phyloP scores from a whole-genome alignment of 1,140 invertebrate species.

The Drosophila bocki region DNA sequence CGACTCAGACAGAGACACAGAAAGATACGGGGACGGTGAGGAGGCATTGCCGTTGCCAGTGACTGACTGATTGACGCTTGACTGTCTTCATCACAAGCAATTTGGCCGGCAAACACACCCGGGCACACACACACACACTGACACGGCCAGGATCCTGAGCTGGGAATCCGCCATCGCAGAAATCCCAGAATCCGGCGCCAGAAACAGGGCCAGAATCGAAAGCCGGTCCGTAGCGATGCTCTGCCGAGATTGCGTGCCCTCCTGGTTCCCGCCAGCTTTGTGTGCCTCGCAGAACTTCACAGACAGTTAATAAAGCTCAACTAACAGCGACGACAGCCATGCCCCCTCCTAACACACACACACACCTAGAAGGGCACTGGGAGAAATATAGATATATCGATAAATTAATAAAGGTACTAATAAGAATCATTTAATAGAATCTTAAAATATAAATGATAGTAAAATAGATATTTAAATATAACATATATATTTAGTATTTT shows the following conservation, averaged over 20 bases:
- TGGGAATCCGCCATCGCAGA: slow-evolving; percentile 10
- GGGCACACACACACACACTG: slow-evolving; percentile 1
- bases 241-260: slow-evolving; percentile 72
- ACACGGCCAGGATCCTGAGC: slow-evolving; percentile 13
- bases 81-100: slow-evolving; percentile 83
- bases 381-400: neutral
- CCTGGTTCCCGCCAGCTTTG: slow-evolving; percentile 35
- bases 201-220: slow-evolving; percentile 19
- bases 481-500: neutral
- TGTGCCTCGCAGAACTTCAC: slow-evolving; percentile 60
- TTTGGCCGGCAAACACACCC: slow-evolving; percentile 76
- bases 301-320: slow-evolving; percentile 81
- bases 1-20: slow-evolving; percentile 31
- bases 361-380: slow-evolving; percentile 3
- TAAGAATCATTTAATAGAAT: no score
- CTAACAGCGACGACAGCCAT: slow-evolving; percentile 66
- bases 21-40: slow-evolving; percentile 1
- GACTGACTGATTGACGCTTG: slow-evolving; percentile 77
- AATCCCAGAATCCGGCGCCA: slow-evolving; percentile 35
- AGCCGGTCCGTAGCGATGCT: slow-evolving; percentile 43
- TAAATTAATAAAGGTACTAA: neutral
- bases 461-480: no score
- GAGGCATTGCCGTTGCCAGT: slow-evolving; percentile 36
- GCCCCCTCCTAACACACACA: slow-evolving; percentile 17
- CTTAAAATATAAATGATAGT: neutral